Evolutionary conservation across 2,888 invertebrate genomes (phyloP), one percentile per base, ranked within the genome.

Genomic region (Perdita meconis): DNA sequence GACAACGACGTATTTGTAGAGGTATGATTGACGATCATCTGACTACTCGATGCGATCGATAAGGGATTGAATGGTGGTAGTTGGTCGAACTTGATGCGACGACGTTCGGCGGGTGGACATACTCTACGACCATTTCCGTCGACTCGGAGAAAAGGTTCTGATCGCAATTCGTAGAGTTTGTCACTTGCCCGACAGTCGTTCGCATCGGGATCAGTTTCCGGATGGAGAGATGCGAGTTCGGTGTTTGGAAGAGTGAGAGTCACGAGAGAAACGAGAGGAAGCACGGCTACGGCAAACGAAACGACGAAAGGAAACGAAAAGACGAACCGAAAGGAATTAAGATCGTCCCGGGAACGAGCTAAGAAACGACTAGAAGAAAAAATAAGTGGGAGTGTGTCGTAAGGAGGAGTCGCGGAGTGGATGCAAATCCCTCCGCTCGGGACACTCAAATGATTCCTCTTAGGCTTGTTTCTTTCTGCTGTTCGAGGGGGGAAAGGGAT

Each of bases 191-290:
- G 10, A 44, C 13, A 53, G 10, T 51, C 63, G 63, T 19, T 53
- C 16, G 50, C 63, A 47, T 19, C 59, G 16, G 72, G 60, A 67
- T 30, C 13, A 12, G 24, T 50, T 61, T 36, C 24, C 19, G 42
- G 51, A 24, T 40, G 69, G 66, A 59, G n/a, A 69, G 50, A 73
- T 36, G 61, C 47, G 53, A 67, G 42, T 57, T 30, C 19, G 67
- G 60, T 78, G 74, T 74, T 22, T 67, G 59, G 70, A 64, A 38
- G 40, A 71, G 64, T 53, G 42, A 44, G 67, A 76, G 50, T 65
- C 36, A 51, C 60, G 44, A 47, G 13, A 59, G 53, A 30, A 30
- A 70, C 59, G 4, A 30, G 47, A 55, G 59, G 71, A 47, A 64
- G 66, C 68, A 34, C 47, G 22, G 44, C 30, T 13, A 24, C n/a